A percentile compares a stretch with the other conserved stretches of the same genome.
Evolutionary conservation across 2,888 invertebrate genomes (phyloP).

Genomic region (Bembecia ichneumoniformis): DNA sequence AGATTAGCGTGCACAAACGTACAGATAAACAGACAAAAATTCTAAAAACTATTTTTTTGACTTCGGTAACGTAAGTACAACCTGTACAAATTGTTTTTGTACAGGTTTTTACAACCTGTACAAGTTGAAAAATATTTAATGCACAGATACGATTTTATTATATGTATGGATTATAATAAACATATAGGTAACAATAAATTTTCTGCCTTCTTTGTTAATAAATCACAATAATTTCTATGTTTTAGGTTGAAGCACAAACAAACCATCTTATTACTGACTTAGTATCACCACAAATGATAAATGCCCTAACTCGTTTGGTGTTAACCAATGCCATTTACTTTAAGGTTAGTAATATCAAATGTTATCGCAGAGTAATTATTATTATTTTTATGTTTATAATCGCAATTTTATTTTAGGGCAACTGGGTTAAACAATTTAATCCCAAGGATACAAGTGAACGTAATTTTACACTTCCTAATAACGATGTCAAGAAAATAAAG

Average conservation of each 20-base stretch:
- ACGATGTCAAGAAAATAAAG: slow-evolving; percentile 1
- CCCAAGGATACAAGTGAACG: slow-evolving; percentile 3
- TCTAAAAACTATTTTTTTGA: no score
- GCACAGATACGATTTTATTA: no score
- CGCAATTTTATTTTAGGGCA: slow-evolving; percentile 3
- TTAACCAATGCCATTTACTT: slow-evolving; percentile 36
- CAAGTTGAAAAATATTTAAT: no score
- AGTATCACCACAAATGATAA: slow-evolving; percentile 18
- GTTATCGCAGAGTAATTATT: neutral
- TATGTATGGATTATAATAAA: no score
- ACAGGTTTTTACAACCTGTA: no score
- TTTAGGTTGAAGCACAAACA: slow-evolving; percentile 28
- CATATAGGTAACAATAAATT: no score
- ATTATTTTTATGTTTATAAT: neutral
- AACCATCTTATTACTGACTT: slow-evolving; percentile 29
- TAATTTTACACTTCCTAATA: slow-evolving; percentile 4
- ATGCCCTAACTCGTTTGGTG: slow-evolving; percentile 20
- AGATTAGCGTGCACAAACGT: no score
- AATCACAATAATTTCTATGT: neutral
- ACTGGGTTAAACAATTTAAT: slow-evolving; percentile 7
- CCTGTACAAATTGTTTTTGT: no score
- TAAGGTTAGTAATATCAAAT: slow-evolving; percentile 9
- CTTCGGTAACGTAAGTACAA: no score
- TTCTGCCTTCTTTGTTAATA: neutral
- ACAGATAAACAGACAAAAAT: no score